phyloP scores from a whole-genome alignment of 2,797 vertebrate species.

The Amblyraja radiata region DNA sequence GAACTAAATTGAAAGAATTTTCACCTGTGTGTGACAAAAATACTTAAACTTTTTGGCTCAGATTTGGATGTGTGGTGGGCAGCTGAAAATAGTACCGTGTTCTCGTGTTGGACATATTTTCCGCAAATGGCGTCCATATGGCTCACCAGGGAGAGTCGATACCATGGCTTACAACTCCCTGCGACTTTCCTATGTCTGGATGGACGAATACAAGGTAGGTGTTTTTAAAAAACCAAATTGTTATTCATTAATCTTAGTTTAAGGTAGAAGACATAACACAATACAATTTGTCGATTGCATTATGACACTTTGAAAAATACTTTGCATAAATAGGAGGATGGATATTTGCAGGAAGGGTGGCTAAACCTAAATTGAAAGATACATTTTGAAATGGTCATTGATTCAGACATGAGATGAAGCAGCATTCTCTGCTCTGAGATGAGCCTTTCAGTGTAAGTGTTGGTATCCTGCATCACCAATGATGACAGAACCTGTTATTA shows the following conservation, averaged over 20 bases:
- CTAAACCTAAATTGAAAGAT: background rate
- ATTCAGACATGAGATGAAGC: background rate
- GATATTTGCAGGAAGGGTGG: background rate
- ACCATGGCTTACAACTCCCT: constrained; percentile 94
- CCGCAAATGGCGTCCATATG: constrained; percentile 86
- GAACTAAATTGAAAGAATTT: background rate
- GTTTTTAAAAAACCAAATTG: background rate
- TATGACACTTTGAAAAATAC: background rate
- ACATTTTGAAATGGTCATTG: background rate
- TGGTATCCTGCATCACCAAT: background rate
- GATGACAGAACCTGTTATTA: background rate
- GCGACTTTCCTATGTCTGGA: constrained; percentile 86
- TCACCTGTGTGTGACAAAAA: too few species aligned
- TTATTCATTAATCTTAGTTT: background rate
- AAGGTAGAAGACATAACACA: background rate
- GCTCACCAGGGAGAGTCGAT: constrained; percentile 85
- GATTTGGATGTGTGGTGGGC: constrained; percentile 98
- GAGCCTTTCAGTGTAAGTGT: background rate
- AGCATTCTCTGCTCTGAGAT: background rate
- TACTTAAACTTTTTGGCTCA: constrained; percentile 45
- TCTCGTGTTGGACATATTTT: constrained; percentile 94
- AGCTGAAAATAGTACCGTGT: constrained; percentile 86
- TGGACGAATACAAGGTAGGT: constrained; percentile 91
- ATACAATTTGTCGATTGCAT: too few species aligned
- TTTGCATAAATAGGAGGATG: background rate